Conservation (phyloP, 2,113 vertebrate genomes). For the Centropus bengalensis region DNA sequence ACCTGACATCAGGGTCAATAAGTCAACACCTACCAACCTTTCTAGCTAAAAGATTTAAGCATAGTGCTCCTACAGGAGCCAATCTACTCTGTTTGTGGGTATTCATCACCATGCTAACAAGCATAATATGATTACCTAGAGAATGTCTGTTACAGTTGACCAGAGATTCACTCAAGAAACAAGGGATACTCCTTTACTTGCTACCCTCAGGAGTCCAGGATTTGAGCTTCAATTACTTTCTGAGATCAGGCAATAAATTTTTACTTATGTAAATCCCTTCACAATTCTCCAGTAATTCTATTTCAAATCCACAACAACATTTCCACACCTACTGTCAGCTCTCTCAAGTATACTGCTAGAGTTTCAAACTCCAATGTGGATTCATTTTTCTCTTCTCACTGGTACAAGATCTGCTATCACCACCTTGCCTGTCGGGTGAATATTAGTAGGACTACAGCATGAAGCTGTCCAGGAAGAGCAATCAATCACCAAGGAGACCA, state of each 20-base stretch:
- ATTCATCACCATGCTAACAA: background rate
- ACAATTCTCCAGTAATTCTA: slow-evolving; percentile 19
- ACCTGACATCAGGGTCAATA: background rate
- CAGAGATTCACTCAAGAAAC: slow-evolving; percentile 30
- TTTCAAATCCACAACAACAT: slow-evolving; percentile 17
- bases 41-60: background rate
- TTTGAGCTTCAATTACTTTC: slow-evolving; percentile 42
- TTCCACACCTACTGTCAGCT: background rate
- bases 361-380: background rate
- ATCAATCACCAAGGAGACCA: background rate
- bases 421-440: background rate
- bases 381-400: background rate
- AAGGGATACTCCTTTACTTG: background rate
- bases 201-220: background rate
- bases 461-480: background rate
- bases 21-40: background rate
- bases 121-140: background rate
- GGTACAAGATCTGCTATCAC: background rate
- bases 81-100: background rate
- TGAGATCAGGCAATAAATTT: slow-evolving; percentile 1
- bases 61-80: background rate
- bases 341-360: background rate
- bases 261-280: slow-evolving; percentile 36
- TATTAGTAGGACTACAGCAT: background rate
- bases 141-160: background rate